phyloP scores from a whole-genome alignment of 92 coral and sea anemone genomes.

The Zoanthus solanderi region DNA sequence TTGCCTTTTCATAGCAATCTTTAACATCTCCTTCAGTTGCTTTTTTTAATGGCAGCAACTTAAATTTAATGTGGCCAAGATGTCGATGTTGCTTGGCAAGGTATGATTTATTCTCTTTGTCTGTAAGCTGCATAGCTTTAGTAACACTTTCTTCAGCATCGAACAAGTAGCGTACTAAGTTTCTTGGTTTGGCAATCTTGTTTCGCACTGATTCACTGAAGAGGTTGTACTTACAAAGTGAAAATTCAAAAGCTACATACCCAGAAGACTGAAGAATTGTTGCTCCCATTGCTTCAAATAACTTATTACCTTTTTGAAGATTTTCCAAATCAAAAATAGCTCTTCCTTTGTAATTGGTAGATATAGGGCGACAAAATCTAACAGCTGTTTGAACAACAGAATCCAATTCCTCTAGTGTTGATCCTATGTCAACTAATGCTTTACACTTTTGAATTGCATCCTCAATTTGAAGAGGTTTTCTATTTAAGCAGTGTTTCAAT shows the following conservation, averaged over 20 bases:
- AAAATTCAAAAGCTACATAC: constrained; percentile 68
- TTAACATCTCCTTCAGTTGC: constrained; percentile 53
- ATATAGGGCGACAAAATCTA: constrained; percentile 17
- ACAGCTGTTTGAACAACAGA: constrained; percentile 56
- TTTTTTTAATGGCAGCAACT: constrained; percentile 47
- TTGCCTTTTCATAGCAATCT: constrained; percentile 62
- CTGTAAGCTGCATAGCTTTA: constrained; percentile 64
- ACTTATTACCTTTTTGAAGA: constrained; percentile 75
- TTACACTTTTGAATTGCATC: constrained; percentile 57
- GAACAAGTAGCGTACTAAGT: constrained; percentile 46
- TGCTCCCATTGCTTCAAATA: constrained; percentile 75
- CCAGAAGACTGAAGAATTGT: constrained; percentile 58
- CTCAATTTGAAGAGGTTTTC: constrained; percentile 45
- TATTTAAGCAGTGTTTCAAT: constrained; percentile 55
- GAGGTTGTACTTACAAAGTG: constrained; percentile 64
- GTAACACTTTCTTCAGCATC: constrained; percentile 67
- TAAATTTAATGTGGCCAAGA: constrained; percentile 66
- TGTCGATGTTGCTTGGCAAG: constrained; percentile 66
- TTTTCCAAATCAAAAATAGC: constrained; percentile 15
- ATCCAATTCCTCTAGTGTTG: constrained; percentile 60
- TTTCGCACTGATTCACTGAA: constrained; percentile 33
- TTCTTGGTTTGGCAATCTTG: constrained; percentile 20
- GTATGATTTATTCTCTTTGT: constrained; percentile 48
- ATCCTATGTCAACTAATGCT: constrained; percentile 60
- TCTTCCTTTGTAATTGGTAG: background rate